Base-by-base conservation (phyloP, 1,140 invertebrate genomes). In the Mizuhopecten yessoensis region DNA sequence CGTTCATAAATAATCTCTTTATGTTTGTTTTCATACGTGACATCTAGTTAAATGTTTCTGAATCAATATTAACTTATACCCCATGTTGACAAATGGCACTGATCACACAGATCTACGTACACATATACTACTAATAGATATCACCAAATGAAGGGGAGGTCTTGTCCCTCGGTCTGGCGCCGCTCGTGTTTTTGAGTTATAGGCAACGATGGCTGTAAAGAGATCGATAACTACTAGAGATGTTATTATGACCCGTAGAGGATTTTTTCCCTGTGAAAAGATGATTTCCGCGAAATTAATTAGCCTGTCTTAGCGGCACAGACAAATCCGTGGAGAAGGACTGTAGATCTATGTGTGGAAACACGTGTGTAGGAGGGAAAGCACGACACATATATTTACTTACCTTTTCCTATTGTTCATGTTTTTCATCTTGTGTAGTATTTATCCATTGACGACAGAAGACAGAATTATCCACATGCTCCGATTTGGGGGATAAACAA, bases 341-440 rank as follows among this genome's bases (percentile, higher is more conserved):
- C 5, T 39, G 36, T 39, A 39, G 36, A 39, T 7, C 13, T 17
- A 13, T 75, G n/a, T 75, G 57, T 75, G 23, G 57, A 75, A 75
- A 75, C 1, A 75, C 57, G 7, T n/a, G 57, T 75, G 57, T 75
- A 75, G 23, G n/a, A n/a, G 57, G 57, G 29, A 9, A 75, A 1
- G 17, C 17, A 29, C 57, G 57, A 75, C 11, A 29, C 57, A 75
- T n/a, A 7, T 9, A n/a, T n/a, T 23, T 75, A 75, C 57, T 75
- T 75, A 75, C 57, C 57, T 75, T 75, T 75, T 75, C n/a, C 57
- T 75, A 29, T 75, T 75, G 57, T 75, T 75, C 57, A 75, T 75
- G n/a, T 75, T 75, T 75, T 75, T 75, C 57, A 75, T 75, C 57
- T 75, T 75, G 57, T 75, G 57, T 75, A 29, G 23, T 75, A 29